Evolutionary conservation across 2,888 invertebrate genomes (phyloP).

Genomic region (Mellilla xanthometata): DNA sequence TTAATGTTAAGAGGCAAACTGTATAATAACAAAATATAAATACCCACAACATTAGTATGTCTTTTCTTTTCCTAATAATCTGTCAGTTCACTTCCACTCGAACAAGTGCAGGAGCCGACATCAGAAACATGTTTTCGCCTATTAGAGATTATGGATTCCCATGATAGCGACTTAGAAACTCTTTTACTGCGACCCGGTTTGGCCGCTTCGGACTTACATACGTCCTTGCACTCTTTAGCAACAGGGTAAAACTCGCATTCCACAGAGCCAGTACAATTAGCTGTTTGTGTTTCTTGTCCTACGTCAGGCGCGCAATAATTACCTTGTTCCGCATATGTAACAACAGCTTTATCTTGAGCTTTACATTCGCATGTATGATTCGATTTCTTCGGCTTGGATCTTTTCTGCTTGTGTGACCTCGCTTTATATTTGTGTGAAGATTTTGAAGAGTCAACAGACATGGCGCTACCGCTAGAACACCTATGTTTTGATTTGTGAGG

Average conservation of each 20-base stretch:
- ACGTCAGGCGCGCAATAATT: slow-evolving; percentile 27
- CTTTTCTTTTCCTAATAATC: slow-evolving; percentile 40
- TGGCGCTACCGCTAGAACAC: not conserved
- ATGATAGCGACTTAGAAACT: not conserved
- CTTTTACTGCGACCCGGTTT: not conserved
- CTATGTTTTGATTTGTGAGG: not conserved
- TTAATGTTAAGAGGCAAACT: slow-evolving; percentile 71
- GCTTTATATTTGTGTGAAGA: not conserved
- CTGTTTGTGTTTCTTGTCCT: slow-evolving; percentile 38
- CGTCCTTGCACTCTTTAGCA: not conserved
- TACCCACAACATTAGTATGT: slow-evolving; percentile 49
- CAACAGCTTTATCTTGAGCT: slow-evolving; percentile 40
- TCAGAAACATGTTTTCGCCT: not conserved
- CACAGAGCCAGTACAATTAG: not conserved
- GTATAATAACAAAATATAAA: slow-evolving; percentile 77
- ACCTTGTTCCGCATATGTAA: slow-evolving; percentile 45
- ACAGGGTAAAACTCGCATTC: not conserved
- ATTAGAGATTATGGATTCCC: not conserved
- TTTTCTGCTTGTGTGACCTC: slow-evolving; percentile 5
- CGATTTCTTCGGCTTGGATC: slow-evolving; percentile 3
- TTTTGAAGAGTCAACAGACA: not conserved
- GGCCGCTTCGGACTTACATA: not conserved
- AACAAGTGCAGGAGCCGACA: not conserved
- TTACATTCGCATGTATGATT: slow-evolving; percentile 29
- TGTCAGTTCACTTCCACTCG: slow-evolving; percentile 20